Evolutionary conservation across 2,888 invertebrate genomes (phyloP).

Genomic region (Onthophagus sagittarius): DNA sequence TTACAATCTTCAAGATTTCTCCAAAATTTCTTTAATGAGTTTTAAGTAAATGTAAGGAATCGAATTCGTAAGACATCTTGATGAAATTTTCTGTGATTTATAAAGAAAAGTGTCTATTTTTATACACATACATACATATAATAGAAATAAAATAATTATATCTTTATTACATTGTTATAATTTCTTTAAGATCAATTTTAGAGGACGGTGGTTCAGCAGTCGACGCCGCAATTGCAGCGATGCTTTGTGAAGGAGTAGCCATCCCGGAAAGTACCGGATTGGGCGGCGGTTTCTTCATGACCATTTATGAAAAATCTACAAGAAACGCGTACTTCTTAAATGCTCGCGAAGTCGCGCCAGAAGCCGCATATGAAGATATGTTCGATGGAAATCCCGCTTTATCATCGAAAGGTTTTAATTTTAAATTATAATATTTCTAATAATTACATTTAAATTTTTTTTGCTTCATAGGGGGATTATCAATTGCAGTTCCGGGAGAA

Average conservation of each 20-base stretch:
- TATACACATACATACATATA: too few species aligned
- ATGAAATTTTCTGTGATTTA: too few species aligned
- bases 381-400: constrained; percentile 52
- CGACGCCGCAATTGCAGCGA: constrained; percentile 80
- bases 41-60: too few species aligned
- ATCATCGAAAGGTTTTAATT: constrained; percentile 35
- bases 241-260: constrained; percentile 82
- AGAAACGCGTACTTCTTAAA: constrained; percentile 61
- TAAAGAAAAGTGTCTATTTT: too few species aligned
- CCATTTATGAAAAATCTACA: constrained; percentile 66
- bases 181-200: constrained; percentile 59
- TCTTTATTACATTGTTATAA: too few species aligned
- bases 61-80: too few species aligned
- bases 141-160: too few species aligned
- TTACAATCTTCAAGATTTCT: too few species aligned
- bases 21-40: too few species aligned
- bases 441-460: not conserved
- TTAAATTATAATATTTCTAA: not conserved
- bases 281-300: constrained; percentile 86
- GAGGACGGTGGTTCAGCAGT: constrained; percentile 71
- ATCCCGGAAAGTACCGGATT: constrained; percentile 84
- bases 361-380: constrained; percentile 64
- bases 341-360: constrained; percentile 76
- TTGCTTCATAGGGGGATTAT: constrained; percentile 56
- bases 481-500: constrained; percentile 89